phyloP scores from a whole-genome alignment of 2,113 vertebrate species.

The Cololabis saira region DNA sequence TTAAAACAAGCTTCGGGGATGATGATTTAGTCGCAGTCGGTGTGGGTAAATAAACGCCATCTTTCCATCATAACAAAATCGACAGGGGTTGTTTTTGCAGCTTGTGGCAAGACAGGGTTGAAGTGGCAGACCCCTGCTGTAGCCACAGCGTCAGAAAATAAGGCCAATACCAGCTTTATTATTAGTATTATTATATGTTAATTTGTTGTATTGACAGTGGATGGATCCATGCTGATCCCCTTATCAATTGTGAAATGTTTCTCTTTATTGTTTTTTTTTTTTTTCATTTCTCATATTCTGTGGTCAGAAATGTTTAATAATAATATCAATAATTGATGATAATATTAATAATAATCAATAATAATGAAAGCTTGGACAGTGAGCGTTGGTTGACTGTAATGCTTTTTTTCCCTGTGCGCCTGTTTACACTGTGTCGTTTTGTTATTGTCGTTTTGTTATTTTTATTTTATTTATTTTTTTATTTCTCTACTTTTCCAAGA shows the following conservation, averaged over 20 bases:
- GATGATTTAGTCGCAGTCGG: slow-evolving; percentile 60
- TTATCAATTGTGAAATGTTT: too few species aligned
- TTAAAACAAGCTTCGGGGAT: slow-evolving; percentile 44
- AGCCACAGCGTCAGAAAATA: slow-evolving; percentile 29
- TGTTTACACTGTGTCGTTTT: slow-evolving; percentile 93
- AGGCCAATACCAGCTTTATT: slow-evolving; percentile 37
- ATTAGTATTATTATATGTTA: slow-evolving; percentile 18
- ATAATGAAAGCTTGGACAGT: slow-evolving; percentile 9
- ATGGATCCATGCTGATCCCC: too few species aligned
- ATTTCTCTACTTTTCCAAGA: slow-evolving; percentile 87
- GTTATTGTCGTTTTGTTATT: too few species aligned
- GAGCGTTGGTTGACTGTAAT: slow-evolving; percentile 33
- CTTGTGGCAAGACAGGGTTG: slow-evolving; percentile 38
- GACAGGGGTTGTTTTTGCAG: slow-evolving; percentile 69
- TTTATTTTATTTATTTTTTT: slow-evolving; percentile 90
- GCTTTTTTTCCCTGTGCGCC: slow-evolving; percentile 83
- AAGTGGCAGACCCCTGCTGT: slow-evolving; percentile 59
- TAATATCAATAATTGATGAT: slow-evolving; percentile 40
- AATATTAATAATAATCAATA: slow-evolving; percentile 39
- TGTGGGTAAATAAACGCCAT: slow-evolving; percentile 82
- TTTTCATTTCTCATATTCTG: not conserved
- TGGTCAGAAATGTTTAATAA: not conserved
- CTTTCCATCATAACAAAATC: slow-evolving; percentile 80
- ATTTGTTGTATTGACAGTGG: not conserved
- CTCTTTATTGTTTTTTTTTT: slow-evolving; percentile 16